phyloP scores from a whole-genome alignment of 2,113 vertebrate species.

The Sialia sialis region DNA sequence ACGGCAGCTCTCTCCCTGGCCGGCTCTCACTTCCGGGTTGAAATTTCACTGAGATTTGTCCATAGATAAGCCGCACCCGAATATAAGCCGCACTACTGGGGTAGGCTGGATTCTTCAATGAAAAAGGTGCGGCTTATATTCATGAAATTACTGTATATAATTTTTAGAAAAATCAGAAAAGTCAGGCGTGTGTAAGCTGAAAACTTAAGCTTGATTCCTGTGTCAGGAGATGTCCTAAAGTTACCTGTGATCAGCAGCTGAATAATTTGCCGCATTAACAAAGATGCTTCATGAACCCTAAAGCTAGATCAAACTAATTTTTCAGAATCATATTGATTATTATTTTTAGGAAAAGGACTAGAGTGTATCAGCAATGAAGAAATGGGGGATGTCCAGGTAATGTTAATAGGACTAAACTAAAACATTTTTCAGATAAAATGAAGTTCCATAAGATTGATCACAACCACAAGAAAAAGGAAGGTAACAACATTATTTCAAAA shows the following conservation, averaged over 20 bases:
- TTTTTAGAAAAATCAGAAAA: not conserved
- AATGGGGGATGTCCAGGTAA: not conserved
- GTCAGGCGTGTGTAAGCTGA: not conserved
- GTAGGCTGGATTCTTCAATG: no score
- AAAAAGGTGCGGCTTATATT: no score
- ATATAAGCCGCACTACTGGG: no score
- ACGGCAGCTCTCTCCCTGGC: no score
- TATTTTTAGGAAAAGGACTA: not conserved
- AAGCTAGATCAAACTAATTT: not conserved
- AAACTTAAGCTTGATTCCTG: not conserved
- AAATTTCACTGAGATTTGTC: no score
- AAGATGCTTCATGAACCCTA: not conserved
- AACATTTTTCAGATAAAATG: not conserved
- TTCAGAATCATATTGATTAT: not conserved
- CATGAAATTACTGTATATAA: no score
- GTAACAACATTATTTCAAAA: not conserved
- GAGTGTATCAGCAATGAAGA: not conserved
- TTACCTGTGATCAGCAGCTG: not conserved
- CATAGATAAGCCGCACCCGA: no score
- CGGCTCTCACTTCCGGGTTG: no score
- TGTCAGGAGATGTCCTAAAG: not conserved
- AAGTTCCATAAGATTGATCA: not conserved
- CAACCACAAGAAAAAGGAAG: not conserved
- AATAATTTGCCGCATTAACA: not conserved
- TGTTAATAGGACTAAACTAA: not conserved